These are phyloP conservation scores for Spea bombifrons DNA, from an alignment of 2,113 vertebrate genomes.

Conservation along the genomic window DNA sequence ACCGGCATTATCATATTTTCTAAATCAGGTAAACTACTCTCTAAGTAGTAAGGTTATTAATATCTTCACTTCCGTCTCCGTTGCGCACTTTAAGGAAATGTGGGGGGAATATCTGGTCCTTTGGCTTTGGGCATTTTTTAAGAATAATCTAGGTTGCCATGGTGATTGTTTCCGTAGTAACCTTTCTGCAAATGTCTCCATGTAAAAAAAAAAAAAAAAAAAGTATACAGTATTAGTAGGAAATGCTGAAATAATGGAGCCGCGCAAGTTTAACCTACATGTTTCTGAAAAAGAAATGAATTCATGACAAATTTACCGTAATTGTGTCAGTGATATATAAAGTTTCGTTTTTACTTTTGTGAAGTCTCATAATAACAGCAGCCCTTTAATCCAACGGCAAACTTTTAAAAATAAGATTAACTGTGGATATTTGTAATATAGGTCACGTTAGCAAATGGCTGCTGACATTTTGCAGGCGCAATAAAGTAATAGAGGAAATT, in stretches of 20 bases:
- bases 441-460: no score
- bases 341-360: no score
- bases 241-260: not conserved
- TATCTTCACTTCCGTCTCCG: conserved; percentile 11
- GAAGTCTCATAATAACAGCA: no score
- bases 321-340: no score
- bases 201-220: conserved; percentile 13
- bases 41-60: conserved; percentile 22
- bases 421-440: no score
- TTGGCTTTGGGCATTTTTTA: conserved; percentile 36
- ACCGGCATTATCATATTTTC: not conserved
- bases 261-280: not conserved
- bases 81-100: conserved; percentile 28
- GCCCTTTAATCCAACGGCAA: no score
- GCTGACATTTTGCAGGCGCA: no score
- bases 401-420: no score
- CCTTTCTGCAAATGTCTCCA: conserved; percentile 30
- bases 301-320: no score
- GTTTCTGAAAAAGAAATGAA: not conserved
- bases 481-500: no score
- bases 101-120: conserved; percentile 18
- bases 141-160: conserved; percentile 35
- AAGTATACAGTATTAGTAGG: conserved; percentile 10
- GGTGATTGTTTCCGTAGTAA: conserved; percentile 30
- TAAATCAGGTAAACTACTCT: conserved; percentile 11